Percentiles rank a stretch among this genome's conserved stretches.
These are phyloP conservation scores for Caenorhabditis panamensis DNA, from an alignment of 2,888 invertebrate species.

Conservation along the genomic window DNA sequence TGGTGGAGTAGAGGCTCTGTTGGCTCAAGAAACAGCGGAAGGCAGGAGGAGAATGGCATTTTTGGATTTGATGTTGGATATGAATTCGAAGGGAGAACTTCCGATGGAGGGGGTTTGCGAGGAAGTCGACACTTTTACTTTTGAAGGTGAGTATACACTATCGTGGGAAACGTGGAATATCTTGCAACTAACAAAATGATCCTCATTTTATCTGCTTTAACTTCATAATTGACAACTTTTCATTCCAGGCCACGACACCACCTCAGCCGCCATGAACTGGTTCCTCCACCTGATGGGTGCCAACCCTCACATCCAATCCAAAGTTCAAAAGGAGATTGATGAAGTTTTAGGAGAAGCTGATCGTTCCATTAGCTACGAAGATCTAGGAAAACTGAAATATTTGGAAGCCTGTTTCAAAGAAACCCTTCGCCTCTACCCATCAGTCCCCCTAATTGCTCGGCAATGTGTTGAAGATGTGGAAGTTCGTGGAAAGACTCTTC, in stretches of 20 bases:
- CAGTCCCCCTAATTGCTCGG: constrained; percentile 79
- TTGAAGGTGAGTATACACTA: constrained; percentile 77
- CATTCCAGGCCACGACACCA: constrained; percentile 89
- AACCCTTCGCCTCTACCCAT: constrained; percentile 79
- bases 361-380: constrained; percentile 82
- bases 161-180: not conserved
- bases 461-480: constrained; percentile 81
- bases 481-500: constrained; percentile 70
- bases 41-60: constrained; percentile 81
- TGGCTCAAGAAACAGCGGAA: constrained; percentile 70
- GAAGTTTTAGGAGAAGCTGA: constrained; percentile 70
- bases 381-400: constrained; percentile 82
- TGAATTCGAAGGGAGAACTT: constrained; percentile 78
- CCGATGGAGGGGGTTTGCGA: constrained; percentile 79
- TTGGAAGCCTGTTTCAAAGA: constrained; percentile 82
- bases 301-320: constrained; percentile 88
- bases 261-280: constrained; percentile 91
- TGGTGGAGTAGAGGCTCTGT: constrained; percentile 71
- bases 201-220: not conserved
- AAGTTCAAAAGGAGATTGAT: constrained; percentile 83
- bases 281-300: constrained; percentile 89
- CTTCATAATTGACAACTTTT: not conserved
- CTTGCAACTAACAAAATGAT: not conserved
- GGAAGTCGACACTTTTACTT: constrained; percentile 81
- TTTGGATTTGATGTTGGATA: constrained; percentile 82